Conservation (phyloP, 2,797 vertebrate species). For the Pterois miles region DNA sequence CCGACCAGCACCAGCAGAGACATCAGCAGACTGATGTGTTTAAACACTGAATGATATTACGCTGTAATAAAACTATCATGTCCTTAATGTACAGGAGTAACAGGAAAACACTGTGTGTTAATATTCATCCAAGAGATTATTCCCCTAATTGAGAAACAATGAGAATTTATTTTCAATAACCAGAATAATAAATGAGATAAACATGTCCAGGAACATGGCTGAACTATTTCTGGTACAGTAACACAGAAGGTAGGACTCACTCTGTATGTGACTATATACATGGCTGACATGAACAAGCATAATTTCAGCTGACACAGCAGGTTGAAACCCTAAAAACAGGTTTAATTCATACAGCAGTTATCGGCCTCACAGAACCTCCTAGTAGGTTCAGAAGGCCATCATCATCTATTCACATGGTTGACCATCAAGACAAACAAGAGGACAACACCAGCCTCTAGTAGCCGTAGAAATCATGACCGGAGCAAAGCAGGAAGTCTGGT, state of each 20-base stretch:
- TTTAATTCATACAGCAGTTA: not conserved
- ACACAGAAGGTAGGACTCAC: not conserved
- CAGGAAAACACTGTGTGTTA: not conserved
- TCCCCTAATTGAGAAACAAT: not conserved
- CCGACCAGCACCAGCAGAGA: not conserved
- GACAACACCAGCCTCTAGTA: no score
- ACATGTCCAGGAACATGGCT: not conserved
- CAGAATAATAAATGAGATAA: not conserved
- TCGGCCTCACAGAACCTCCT: no score
- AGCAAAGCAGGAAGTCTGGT: no score
- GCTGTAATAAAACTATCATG: constrained; percentile 12
- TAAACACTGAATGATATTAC: not conserved
- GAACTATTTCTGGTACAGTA: not conserved
- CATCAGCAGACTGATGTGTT: not conserved
- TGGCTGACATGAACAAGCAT: not conserved
- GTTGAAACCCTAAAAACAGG: not conserved
- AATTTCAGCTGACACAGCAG: not conserved
- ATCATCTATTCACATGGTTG: no score
- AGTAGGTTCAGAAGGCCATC: no score
- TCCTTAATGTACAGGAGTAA: not conserved
- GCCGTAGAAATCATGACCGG: no score
- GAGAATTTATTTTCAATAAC: not conserved
- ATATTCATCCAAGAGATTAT: not conserved
- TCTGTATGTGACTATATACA: not conserved
- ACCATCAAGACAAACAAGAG: no score